Conservation (phyloP, 2,888 invertebrate species). For the Brassicogethes aeneus region DNA sequence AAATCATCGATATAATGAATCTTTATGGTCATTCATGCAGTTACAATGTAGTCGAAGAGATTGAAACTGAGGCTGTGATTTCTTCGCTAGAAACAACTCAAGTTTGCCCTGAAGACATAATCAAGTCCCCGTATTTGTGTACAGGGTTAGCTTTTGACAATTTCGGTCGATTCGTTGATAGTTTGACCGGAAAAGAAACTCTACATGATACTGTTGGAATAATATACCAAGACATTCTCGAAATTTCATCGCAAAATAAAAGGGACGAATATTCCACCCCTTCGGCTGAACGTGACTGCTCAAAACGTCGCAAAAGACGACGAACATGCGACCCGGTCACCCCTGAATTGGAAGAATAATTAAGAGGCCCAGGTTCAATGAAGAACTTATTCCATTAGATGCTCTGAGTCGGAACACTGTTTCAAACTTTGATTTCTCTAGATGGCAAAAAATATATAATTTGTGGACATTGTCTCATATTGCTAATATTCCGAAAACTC, state of each 20-base stretch:
- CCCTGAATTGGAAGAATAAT: slow-evolving; percentile 6
- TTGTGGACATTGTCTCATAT: slow-evolving; percentile 10
- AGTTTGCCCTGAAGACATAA: slow-evolving; percentile 13
- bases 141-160: slow-evolving; percentile 19
- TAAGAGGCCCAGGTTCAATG: too few species aligned
- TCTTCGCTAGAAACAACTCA: slow-evolving; percentile 4
- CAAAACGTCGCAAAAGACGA: slow-evolving; percentile 5
- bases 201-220: too few species aligned
- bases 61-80: slow-evolving; percentile 12
- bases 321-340: slow-evolving; percentile 3
- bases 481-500: slow-evolving; percentile 1
- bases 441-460: slow-evolving; percentile 7
- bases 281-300: slow-evolving; percentile 5
- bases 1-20: too few species aligned
- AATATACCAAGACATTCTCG: slow-evolving; percentile 4
- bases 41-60: slow-evolving; percentile 10
- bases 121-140: slow-evolving; percentile 5
- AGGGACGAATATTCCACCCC: slow-evolving; percentile 4
- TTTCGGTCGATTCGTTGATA: slow-evolving; percentile 20
- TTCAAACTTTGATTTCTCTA: too few species aligned
- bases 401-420: too few species aligned
- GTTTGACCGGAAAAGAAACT: slow-evolving; percentile 16
- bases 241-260: slow-evolving; percentile 5
- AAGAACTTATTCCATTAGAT: too few species aligned
- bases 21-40: slow-evolving; percentile 10